Base-by-base conservation (phyloP, 2,888 invertebrate species). In the Catocala fraxini region DNA sequence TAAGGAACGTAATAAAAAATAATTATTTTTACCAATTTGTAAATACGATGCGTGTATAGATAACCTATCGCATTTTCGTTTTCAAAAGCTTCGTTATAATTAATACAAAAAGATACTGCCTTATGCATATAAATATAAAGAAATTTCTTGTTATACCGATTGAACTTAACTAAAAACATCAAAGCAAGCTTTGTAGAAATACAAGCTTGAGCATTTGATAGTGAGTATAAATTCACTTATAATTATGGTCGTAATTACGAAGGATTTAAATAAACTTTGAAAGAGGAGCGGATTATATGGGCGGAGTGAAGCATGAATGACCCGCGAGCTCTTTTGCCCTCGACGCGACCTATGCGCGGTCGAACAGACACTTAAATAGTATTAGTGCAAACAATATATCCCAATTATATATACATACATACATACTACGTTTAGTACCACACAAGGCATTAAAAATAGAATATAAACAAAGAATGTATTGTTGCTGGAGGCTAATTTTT, bases 221-320 rank as follows among this genome's bases (percentile, higher is more conserved):
- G 12, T 45, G 5, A 42, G 11, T 11, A 15, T 56, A 51, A 10
- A 13, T 47, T 51, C 10, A 15, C 56, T 60, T 47, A 41, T 49
- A 62, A 59, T 65, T 63, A 71, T 68, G 58, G 69, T 51, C 49
- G 56, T 68, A 64, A 70, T 77, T 67, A 51, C 41, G 69, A 70
- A 76, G 35, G 56, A 74, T 73, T 71, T 71, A 80, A 80, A 84
- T 78, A 80, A 81, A 77, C 71, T 69, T 70, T 80, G 80, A 80
- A 87, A 88, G 82, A 86, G 81, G 87, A 87, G 83, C 87, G 25
- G 25, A 83, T 77, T 78, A 79, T 79, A 83, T 83, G 88, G 89
- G 89, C 89, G 88, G 89, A 82, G 88, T 85, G 81, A 80, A 79
- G 74, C 89, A 86, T 88, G 89, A 89, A 84, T 84, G 87, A 84